Percentiles rank a stretch among this genome's conserved stretches.
Evolutionary conservation across 2,797 vertebrate species (phyloP).

Genomic region (Astyanax mexicanus): DNA sequence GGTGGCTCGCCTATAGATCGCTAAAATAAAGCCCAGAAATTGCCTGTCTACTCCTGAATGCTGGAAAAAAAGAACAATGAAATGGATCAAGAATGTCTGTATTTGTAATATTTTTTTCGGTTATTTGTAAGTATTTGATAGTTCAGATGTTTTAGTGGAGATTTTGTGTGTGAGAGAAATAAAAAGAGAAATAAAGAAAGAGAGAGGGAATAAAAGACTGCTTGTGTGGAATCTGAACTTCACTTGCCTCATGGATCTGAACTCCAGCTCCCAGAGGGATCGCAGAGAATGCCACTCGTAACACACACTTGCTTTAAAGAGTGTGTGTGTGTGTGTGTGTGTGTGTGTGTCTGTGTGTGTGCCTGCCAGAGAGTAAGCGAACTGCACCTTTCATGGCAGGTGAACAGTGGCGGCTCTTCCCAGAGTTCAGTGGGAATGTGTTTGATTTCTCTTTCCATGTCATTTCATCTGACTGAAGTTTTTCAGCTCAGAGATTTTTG

Average conservation of each 20-base stretch:
- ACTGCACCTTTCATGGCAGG: not conserved
- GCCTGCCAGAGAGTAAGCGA: not conserved
- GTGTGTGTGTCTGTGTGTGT: not conserved
- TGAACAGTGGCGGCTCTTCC: not conserved
- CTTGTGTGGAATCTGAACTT: not conserved
- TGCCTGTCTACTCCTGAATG: too few relatives aligned
- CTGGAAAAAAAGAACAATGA: too few relatives aligned
- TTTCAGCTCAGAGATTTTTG: too few relatives aligned
- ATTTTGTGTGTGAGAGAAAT: not conserved
- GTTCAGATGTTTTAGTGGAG: not conserved
- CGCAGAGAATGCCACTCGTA: not conserved
- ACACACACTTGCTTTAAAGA: not conserved
- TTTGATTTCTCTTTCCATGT: too few relatives aligned
- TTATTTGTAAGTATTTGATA: not conserved
- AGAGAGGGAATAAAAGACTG: conserved; percentile 1
- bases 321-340: not conserved
- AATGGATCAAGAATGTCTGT: too few relatives aligned
- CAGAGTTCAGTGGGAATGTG: conserved; percentile 31
- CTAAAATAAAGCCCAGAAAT: too few relatives aligned
- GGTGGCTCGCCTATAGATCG: too few relatives aligned
- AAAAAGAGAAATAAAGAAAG: not conserved
- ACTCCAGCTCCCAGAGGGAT: not conserved
- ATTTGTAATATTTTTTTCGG: too few relatives aligned
- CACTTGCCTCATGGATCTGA: not conserved
- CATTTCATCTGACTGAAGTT: too few relatives aligned